Conservation (phyloP, 1,140 invertebrate genomes). For the Musca vetustissima region DNA sequence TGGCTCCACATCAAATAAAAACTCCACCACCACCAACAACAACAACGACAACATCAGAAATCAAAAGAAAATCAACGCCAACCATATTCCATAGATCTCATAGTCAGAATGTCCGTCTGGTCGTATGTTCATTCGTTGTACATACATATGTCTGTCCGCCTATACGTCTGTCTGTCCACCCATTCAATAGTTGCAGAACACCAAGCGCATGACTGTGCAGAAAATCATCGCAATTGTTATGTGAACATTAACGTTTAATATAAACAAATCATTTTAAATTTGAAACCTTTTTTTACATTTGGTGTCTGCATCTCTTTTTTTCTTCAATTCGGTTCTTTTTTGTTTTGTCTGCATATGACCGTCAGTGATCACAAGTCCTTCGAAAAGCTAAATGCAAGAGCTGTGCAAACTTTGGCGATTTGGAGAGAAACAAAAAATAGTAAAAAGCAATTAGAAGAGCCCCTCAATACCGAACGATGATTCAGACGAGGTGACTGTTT, state of each 20-base stretch:
- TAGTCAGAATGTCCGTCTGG: background rate
- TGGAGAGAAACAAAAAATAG: too few species aligned
- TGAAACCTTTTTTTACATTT: slow-evolving; percentile 5
- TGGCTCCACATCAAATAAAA: background rate
- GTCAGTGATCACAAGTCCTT: too few species aligned
- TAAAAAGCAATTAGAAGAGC: too few species aligned
- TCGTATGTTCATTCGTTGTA: background rate
- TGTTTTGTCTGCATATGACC: too few species aligned
- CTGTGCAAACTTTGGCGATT: too few species aligned
- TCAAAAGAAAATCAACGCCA: background rate
- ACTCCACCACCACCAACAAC: too few species aligned
- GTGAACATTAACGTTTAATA: slow-evolving; percentile 21
- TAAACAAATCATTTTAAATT: slow-evolving; percentile 23
- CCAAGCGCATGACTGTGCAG: slow-evolving; percentile 8
- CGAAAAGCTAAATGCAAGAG: too few species aligned
- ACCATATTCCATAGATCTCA: background rate
- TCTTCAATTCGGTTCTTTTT: too few species aligned
- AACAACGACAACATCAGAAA: too few species aligned
- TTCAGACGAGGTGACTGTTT: too few species aligned
- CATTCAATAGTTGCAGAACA: background rate
- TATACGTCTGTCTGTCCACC: background rate
- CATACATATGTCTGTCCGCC: background rate
- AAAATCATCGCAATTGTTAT: slow-evolving; percentile 23
- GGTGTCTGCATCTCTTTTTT: too few species aligned
- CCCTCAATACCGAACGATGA: too few species aligned